Evolutionary conservation across 2,797 vertebrate species (phyloP), one percentile per base, ranked within the genome.

Genomic region (Ceyx erithaca): DNA sequence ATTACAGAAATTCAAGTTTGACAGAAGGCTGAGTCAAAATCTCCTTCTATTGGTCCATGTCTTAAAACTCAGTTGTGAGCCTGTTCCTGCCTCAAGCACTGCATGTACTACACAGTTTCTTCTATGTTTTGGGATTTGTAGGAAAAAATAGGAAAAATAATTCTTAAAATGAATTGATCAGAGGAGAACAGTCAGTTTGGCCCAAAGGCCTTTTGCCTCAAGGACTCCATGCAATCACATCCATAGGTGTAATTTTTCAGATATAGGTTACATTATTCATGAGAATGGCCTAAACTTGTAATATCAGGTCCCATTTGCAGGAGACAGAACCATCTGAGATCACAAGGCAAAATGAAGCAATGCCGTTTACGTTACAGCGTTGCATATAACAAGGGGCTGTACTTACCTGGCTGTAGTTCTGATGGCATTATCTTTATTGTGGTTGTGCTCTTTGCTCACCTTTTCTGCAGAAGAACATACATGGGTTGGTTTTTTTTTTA

Each of bases 371-470:
- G 66, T 64, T 20, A 62, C 23, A 75, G 51, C 6, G 31, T 10
- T 77, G 35, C 11, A 83, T 70, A 31, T 59, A 62, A 49, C 21
- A 49, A 20, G 0, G 0, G 40, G 20, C 43, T 64, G 35, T 21
- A 77, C 98, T 97, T 97, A 99, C 99, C 99, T 99, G 98, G 98
- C 98, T 93, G 98, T 98, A 85, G 98, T 98, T 96, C 98, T 97
- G 97, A 99, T 98, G 96, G 98, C 95, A 68, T 97, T 97, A 95
- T 99, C 98, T 97, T 99, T 99, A 84, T 95, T 97, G 97, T 98
- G 98, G 98, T 99, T 99, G 97, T 99, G 99, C 97, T 99, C 99
- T 98, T 99, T 99, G 98, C 99, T 99, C 97, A 99, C 99, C 98
- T 99, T 99, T 98, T 99, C 99, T 99, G 98, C 41, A 96, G 80